Evolutionary conservation across 2,888 invertebrate species (phyloP), one percentile per base, ranked within the genome.

Genomic region (Andrena chrysosceles): DNA sequence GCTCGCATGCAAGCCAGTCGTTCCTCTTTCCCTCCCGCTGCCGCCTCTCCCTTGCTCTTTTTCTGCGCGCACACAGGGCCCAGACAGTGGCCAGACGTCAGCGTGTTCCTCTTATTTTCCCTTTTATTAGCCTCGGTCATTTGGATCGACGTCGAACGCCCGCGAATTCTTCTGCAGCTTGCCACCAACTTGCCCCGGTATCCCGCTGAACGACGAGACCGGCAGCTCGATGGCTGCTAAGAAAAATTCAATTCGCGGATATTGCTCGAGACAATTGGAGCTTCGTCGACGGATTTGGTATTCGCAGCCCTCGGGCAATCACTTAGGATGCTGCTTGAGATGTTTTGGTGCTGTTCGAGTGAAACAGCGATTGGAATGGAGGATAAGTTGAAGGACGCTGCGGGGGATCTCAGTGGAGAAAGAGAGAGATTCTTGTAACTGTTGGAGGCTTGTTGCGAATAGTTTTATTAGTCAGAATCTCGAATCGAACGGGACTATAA

Each of bases 71-170:
- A 71, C 78, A 76, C 80, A 67, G 70, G 76, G 48, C 64, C 90
- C 90, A 90, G 90, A 90, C 90, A 85, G 89, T 87, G 86, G 85
- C 90, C 89, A 90, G 90, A 90, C 90, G 89, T 87, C 87, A 80
- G 86, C 87, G 83, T 88, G 81, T 83, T 83, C 84, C 79, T 77
- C 82, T 85, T 83, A 81, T 85, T 83, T 85, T 66, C 63, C 80
- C 76, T 84, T 85, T 85, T 81, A 81, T 79, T 85, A 74, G 79
- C 77, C 77, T 67, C 75, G 66, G 70, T 73, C 87, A 81, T 85
- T 87, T 74, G 74, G 81, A 81, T 87, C 85, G 85, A 71, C 86
- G 86, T 77, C 78, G 85, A 81, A 75, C 73, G 70, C 70, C 67
- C 83, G 68, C 66, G 73, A 60, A 72, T 81, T 81, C 67, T 49